Base-by-base conservation (phyloP, 53 echinoderm and acorn worm species). In the Paracentrotus lividus region DNA sequence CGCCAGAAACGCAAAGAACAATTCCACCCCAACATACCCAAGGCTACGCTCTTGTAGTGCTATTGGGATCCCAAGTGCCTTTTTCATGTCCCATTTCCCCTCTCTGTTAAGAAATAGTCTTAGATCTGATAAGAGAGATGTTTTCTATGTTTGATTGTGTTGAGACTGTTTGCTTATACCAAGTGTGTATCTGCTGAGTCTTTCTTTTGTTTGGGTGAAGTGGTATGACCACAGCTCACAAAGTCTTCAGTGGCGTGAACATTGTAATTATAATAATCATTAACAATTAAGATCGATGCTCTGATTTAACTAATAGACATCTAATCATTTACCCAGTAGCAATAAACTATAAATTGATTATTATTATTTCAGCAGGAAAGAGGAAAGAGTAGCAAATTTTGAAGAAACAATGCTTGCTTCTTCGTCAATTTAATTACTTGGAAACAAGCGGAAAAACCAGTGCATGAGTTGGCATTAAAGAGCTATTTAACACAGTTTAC, bases 11-110 rank as follows among this genome's bases (percentile, higher is more conserved):
- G 36, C 42, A 49, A 42, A 33, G 18, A 38, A 89, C 49, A 49
- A 91, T 47, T 91, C 75, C 38, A 53, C 52, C 56, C 53, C 91
- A 90, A 90, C 51, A 69, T 49, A 75, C 91, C 75, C 90, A 27
- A 24, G 91, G 91, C 87, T 57, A 47, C 47, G 24, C 9, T 75
- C 42, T 76, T 40, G 18, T 81, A 8, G 81, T 44, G 44, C 47
- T 15, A 18, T 61, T 59, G 16, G 36, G 42, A 57, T 33, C 32
- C 31, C 66, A 61, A 65, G 49, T 91, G 72, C 14, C 90, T 24
- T 26, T 59, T 56, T 44, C 42, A 9, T 61, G 27, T 42, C 42
- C 38, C 64, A 34, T 23, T 64, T 42, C 33, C 89, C 23, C 65
- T 18, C 44, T 14, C 89, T 5, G 1, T 64, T 0, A 5, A 27